Evolutionary conservation across 2,888 invertebrate species (phyloP).

Genomic region (Eucera pruinosa): DNA sequence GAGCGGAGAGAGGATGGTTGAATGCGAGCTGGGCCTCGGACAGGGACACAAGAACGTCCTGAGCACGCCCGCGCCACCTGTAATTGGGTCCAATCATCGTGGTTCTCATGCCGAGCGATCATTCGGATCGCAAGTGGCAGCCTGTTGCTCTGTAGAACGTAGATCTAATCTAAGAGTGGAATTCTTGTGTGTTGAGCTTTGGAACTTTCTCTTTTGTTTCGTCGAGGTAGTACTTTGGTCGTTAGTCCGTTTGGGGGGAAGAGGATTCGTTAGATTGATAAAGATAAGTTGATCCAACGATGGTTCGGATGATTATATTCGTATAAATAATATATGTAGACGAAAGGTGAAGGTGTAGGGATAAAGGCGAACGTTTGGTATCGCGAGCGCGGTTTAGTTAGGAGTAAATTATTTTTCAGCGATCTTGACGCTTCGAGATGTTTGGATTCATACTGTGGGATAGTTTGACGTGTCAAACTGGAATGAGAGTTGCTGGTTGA

Average conservation of each 20-base stretch:
- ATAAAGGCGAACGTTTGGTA: too few relatives aligned
- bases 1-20: slow-evolving; percentile 61
- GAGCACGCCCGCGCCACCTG: slow-evolving; percentile 81
- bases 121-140: neutral
- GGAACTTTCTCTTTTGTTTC: neutral
- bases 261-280: too few relatives aligned
- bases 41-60: slow-evolving; percentile 77
- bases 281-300: too few relatives aligned
- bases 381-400: neutral
- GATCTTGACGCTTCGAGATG: too few relatives aligned
- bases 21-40: slow-evolving; percentile 68
- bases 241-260: too few relatives aligned
- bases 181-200: neutral
- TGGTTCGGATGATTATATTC: too few relatives aligned
- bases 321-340: too few relatives aligned
- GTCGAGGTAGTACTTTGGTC: too few relatives aligned
- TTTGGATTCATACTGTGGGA: neutral
- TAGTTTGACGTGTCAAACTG: neutral
- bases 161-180: slow-evolving; percentile 6
- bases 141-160: neutral
- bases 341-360: too few relatives aligned
- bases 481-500: slow-evolving; percentile 78
- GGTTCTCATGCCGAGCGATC: slow-evolving; percentile 73
- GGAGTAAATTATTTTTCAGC: neutral
- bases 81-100: slow-evolving; percentile 82